Conservation (phyloP, 2,797 vertebrate genomes). For the Danio albolineatus region DNA sequence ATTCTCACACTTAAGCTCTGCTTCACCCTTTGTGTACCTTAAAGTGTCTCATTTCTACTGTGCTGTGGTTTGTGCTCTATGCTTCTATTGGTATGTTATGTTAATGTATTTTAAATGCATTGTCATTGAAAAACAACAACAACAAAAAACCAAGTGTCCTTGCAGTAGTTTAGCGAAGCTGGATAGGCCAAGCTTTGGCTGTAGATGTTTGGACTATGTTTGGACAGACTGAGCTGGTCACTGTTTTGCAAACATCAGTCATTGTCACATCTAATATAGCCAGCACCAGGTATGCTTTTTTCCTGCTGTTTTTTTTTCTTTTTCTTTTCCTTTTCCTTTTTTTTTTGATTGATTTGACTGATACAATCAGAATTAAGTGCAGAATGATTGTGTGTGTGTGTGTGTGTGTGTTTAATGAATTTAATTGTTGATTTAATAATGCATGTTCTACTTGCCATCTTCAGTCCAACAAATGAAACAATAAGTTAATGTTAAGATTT, state of each 20-base stretch:
- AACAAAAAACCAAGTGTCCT: neutral
- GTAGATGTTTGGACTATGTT: neutral
- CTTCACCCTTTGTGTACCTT: neutral
- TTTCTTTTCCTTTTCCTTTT: too few species aligned
- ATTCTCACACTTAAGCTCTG: neutral
- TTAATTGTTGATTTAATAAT: neutral
- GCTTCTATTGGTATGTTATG: neutral
- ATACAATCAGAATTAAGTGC: too few species aligned
- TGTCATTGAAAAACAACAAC: too few species aligned
- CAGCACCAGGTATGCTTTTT: neutral
- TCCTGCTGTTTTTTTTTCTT: neutral
- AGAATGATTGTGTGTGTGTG: too few species aligned
- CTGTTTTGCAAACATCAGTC: neutral
- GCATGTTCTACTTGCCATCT: neutral
- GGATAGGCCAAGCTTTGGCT: neutral
- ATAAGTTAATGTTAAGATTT: too few species aligned
- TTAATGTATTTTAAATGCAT: neutral
- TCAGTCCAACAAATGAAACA: neutral
- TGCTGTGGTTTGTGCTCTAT: constrained; percentile 7
- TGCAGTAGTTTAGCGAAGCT: neutral
- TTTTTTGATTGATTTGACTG: neutral
- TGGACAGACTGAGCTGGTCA: neutral
- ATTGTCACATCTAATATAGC: neutral
- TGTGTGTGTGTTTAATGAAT: too few species aligned
- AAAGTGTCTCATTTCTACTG: constrained; percentile 3